These are phyloP conservation scores for Danio albolineatus DNA, from an alignment of 2,797 vertebrate genomes.

Conservation along the genomic window DNA sequence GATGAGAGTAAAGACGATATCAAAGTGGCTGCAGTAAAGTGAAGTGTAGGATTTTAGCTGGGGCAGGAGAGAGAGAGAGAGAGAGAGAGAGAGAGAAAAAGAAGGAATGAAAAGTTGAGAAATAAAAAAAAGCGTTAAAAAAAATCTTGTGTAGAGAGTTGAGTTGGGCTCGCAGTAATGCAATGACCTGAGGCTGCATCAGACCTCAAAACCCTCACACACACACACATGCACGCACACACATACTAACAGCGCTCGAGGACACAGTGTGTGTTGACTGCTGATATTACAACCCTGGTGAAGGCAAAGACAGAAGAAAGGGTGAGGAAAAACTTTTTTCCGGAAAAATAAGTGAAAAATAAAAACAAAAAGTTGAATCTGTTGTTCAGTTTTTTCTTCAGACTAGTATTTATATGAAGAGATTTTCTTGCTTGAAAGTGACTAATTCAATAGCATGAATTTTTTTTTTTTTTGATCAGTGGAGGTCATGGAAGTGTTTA, in stretches of 20 bases:
- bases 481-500: background rate
- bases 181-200: conserved; percentile 27
- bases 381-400: background rate
- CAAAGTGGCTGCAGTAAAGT: conserved; percentile 28
- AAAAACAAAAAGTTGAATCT: background rate
- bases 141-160: conserved; percentile 7
- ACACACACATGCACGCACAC: background rate
- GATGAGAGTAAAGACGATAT: conserved; percentile 22
- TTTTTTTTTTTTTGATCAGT: background rate
- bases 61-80: background rate
- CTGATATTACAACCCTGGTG: conserved; percentile 11
- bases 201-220: conserved; percentile 35
- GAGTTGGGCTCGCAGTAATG: conserved; percentile 4
- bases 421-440: background rate
- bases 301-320: background rate
- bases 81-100: too few species aligned
- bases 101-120: background rate
- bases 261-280: background rate
- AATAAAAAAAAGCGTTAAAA: background rate
- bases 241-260: background rate
- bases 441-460: background rate
- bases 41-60: conserved; percentile 21
- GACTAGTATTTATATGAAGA: background rate
- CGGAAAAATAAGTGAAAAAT: background rate
- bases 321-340: too few species aligned